Conservation (phyloP, 1,140 invertebrate species). For the Drosophila pandora region DNA sequence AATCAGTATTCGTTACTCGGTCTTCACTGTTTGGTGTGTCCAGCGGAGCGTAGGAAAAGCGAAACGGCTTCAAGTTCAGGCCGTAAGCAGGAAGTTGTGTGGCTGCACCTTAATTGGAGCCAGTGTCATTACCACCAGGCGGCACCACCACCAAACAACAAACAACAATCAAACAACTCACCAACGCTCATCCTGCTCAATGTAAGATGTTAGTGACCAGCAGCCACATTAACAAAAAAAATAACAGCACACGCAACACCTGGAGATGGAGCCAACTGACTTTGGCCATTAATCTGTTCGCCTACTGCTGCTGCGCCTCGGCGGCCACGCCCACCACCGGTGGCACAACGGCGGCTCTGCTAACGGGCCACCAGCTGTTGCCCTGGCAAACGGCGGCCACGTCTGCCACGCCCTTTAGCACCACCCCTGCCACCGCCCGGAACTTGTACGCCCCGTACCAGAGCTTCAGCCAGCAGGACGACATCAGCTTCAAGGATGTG, state of each 20-base stretch:
- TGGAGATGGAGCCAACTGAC: constrained; percentile 66
- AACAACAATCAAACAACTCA: constrained; percentile 28
- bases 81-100: constrained; percentile 69
- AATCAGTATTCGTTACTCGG: constrained; percentile 26
- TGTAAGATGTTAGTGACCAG: constrained; percentile 83
- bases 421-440: constrained; percentile 57
- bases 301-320: constrained; percentile 48
- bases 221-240: constrained; percentile 14
- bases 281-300: constrained; percentile 49
- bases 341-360: constrained; percentile 47
- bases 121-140: constrained; percentile 73
- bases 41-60: constrained; percentile 67
- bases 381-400: constrained; percentile 58
- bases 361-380: constrained; percentile 62
- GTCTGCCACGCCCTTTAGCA: constrained; percentile 12
- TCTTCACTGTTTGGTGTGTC: constrained; percentile 37
- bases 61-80: constrained; percentile 66
- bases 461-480: constrained; percentile 73
- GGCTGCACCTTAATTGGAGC: constrained; percentile 75
- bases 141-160: background rate
- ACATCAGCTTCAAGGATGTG: constrained; percentile 69
- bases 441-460: constrained; percentile 80
- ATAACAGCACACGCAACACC: constrained; percentile 27
- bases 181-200: constrained; percentile 68
- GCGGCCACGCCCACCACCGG: constrained; percentile 40